A percentile compares a stretch with the other conserved stretches of the same genome.
phyloP scores from a whole-genome alignment of 1,140 invertebrate genomes.

The Bemisia tabaci region DNA sequence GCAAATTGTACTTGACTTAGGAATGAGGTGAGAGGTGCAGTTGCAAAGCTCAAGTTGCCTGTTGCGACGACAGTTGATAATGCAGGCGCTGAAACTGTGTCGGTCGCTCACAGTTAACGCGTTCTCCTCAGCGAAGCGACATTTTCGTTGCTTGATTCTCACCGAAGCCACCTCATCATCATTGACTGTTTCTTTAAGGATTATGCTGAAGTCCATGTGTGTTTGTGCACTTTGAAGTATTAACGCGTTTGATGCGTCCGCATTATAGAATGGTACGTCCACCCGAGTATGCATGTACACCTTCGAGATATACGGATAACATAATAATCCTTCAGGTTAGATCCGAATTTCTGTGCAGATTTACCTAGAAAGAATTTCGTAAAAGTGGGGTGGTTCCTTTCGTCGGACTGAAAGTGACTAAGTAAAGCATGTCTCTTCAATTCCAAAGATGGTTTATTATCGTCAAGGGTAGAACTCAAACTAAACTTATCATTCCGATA shows the following conservation, averaged over 20 bases:
- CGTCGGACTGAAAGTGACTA: no score
- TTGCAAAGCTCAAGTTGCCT: constrained; percentile 44
- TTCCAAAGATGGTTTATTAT: no score
- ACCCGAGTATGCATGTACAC: constrained; percentile 37
- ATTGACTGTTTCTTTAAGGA: constrained; percentile 42
- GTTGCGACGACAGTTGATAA: constrained; percentile 47
- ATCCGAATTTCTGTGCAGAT: no score
- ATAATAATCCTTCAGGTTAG: no score
- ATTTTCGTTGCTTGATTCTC: constrained; percentile 38
- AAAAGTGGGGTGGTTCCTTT: no score
- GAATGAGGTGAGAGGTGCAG: constrained; percentile 41
- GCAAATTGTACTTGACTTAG: not conserved
- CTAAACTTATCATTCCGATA: no score
- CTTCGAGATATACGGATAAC: no score
- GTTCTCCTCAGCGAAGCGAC: constrained; percentile 48
- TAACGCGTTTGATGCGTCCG: constrained; percentile 6
- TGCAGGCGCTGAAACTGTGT: constrained; percentile 53
- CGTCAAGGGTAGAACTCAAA: no score
- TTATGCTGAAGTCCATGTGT: not conserved
- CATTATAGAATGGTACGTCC: constrained; percentile 48
- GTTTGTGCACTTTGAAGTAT: not conserved
- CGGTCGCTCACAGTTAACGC: constrained; percentile 41
- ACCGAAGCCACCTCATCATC: constrained; percentile 39
- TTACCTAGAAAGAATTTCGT: no score
- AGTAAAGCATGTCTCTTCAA: no score